Percentiles rank a stretch among this genome's conserved stretches.
These are phyloP conservation scores for Falco punctatus DNA, from an alignment of 2,113 vertebrate genomes.

Conservation along the genomic window DNA sequence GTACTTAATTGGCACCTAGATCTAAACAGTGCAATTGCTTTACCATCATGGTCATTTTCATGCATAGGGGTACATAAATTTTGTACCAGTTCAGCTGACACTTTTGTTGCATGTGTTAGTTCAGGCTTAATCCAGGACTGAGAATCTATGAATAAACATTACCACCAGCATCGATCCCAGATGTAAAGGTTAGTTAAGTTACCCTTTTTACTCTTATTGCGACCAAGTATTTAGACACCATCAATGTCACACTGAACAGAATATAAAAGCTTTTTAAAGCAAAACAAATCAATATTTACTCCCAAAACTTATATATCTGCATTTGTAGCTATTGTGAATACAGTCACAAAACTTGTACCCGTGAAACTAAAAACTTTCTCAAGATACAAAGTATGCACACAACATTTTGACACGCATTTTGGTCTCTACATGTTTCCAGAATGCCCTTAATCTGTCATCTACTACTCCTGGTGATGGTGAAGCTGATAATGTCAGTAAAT, in stretches of 20 bases:
- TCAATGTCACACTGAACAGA: not conserved
- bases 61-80: not conserved
- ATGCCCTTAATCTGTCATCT: not conserved
- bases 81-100: not conserved
- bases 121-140: not conserved
- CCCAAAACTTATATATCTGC: not conserved
- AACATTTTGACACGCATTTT: not conserved
- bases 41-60: not conserved
- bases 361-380: not conserved
- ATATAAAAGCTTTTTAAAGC: not conserved
- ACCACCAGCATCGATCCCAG: not conserved
- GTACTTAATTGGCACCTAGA: not conserved
- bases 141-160: not conserved
- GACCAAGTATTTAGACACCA: not conserved
- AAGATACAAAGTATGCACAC: not conserved
- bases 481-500: not conserved
- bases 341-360: not conserved
- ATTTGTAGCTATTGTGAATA: not conserved
- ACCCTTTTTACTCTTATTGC: not conserved
- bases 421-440: not conserved
- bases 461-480: not conserved
- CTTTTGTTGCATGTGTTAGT: not conserved
- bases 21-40: not conserved
- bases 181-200: not conserved
- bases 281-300: not conserved